Percentiles rank a stretch among this genome's conserved stretches.
Conservation (phyloP, 2,797 vertebrate genomes). For the Bufotes viridis region DNA sequence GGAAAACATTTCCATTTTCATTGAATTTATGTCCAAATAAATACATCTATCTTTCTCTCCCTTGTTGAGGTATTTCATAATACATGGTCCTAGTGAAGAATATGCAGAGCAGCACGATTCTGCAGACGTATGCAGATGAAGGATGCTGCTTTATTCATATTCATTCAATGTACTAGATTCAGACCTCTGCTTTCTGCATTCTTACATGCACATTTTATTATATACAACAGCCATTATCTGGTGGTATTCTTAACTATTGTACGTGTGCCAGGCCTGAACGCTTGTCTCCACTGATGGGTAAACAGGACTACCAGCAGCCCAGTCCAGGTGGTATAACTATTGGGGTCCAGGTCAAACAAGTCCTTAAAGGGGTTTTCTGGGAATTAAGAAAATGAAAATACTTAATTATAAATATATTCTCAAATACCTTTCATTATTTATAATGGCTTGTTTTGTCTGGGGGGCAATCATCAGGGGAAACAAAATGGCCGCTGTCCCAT, state of each 20-base stretch:
- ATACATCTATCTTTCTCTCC: slow-evolving; percentile 59
- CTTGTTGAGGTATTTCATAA: slow-evolving; percentile 48
- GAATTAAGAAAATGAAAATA: too few species aligned
- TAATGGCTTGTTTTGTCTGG: too few species aligned
- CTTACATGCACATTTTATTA: slow-evolving; percentile 21
- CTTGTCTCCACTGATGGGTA: not conserved
- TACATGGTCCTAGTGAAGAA: slow-evolving; percentile 23
- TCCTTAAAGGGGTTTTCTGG: too few species aligned
- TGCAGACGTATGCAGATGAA: slow-evolving; percentile 6
- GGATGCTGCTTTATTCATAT: slow-evolving; percentile 24
- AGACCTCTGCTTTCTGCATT: not conserved
- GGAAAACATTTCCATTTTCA: slow-evolving; percentile 63
- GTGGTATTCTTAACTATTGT: not conserved
- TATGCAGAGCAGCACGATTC: slow-evolving; percentile 28
- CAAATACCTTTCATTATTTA: too few species aligned
- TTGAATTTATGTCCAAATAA: slow-evolving; percentile 62
- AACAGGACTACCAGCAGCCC: not conserved
- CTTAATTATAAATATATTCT: too few species aligned
- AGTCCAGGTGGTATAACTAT: too few species aligned
- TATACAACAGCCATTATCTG: not conserved
- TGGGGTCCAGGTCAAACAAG: too few species aligned
- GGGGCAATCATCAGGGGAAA: too few species aligned
- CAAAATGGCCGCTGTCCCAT: too few species aligned
- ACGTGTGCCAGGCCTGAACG: not conserved
- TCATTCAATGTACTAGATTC: slow-evolving; percentile 13